Base-by-base conservation (phyloP, 2,113 vertebrate genomes). In the Tor tambroides region DNA sequence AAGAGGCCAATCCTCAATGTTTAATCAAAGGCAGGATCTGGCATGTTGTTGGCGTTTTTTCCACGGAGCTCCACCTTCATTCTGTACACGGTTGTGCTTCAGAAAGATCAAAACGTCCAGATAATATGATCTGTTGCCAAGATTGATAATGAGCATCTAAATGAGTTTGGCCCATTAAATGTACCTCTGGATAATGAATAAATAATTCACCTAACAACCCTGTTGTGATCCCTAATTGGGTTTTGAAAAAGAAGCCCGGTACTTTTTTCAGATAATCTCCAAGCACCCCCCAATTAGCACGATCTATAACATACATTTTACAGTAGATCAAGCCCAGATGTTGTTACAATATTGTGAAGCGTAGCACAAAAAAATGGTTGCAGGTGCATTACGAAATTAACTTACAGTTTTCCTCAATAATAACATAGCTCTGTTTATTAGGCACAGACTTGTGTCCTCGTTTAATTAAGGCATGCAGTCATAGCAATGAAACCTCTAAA, bases 51-150 rank as follows among this genome's bases (percentile, higher is more conserved):
- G 85, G 75, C 32, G 49, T 78, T 78, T 78, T 38, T 80, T 75
- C 35, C 65, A 80, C 74, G 41, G 65, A 77, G 23, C 86, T 89
- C 51, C 46, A 74, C 79, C 89, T 85, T 85, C 87, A 75, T 86
- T 86, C 72, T 85, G 77, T 81, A 89, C 83, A 87, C 54, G 80
- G 77, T 63, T 72, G 77, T 88, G 86, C 90, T 93, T 91, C 83
- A 87, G 83, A 87, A 85, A 92, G 86, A 92, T 93, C 90, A 92
- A 91, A 93, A 91, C 84, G 3, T 85, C 85, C 28, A 86, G 80
- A 90, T 91, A 91, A 92, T 91, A 86, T 87, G 90, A 93, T 93
- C 88, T 89, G 87, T 87, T 91, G 91, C 90, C 92, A 93, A 91
- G 91, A 90, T 88, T 90, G 90, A 91, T 92, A 92, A 93, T 90